These are phyloP conservation scores for Poecilia velifera DNA, from an alignment of 2,797 vertebrate species.

Conservation along the genomic window DNA sequence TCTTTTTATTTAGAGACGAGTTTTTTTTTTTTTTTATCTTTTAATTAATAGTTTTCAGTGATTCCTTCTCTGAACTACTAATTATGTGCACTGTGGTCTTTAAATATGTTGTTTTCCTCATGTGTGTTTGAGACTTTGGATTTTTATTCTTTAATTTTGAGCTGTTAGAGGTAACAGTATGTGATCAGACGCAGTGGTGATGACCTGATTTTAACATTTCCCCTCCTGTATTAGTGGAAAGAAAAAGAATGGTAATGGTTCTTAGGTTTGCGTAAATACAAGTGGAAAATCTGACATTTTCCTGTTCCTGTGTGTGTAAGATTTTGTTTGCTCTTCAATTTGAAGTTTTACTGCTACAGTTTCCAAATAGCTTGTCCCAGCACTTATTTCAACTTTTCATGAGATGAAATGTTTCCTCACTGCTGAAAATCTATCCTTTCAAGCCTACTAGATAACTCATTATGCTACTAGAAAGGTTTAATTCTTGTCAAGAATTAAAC, in stretches of 20 bases:
- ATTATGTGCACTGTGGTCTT: conserved; percentile 22
- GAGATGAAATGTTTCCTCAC: neutral
- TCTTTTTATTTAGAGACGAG: conserved; percentile 6
- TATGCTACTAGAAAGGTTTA: neutral
- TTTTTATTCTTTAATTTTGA: neutral
- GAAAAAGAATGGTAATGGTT: neutral
- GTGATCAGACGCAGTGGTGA: neutral
- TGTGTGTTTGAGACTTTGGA: neutral
- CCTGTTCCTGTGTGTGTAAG: neutral
- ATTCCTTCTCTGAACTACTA: conserved; percentile 1
- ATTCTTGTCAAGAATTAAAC: neutral
- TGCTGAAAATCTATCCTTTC: neutral
- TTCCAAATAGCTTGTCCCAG: neutral
- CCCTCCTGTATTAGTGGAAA: neutral
- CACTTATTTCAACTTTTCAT: neutral
- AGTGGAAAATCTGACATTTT: neutral
- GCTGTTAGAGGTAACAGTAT: neutral
- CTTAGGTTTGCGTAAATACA: neutral
- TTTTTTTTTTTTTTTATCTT: neutral
- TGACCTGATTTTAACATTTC: conserved; percentile 5
- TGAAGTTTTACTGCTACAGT: neutral
- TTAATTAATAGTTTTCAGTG: neutral
- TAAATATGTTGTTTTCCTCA: conserved; percentile 16
- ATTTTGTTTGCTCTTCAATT: neutral
- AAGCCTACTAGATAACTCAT: neutral